These are phyloP conservation scores for Atherinosoma microstoma DNA, from an alignment of 2,797 vertebrate genomes.

Conservation along the genomic window DNA sequence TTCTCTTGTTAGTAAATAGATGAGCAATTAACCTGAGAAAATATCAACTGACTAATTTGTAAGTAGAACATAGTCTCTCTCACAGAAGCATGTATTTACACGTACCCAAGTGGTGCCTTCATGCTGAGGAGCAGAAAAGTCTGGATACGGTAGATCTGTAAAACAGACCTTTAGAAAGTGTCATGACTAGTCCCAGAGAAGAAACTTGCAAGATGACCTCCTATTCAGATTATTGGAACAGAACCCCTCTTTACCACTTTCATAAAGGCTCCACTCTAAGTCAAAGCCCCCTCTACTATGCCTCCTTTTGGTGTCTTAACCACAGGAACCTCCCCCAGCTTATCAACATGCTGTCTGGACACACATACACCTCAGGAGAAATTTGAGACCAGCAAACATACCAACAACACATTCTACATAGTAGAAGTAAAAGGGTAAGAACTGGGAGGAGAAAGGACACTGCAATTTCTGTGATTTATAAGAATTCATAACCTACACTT, in stretches of 20 bases:
- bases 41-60: not conserved
- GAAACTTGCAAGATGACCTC: conserved; percentile 21
- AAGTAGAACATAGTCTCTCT: not conserved
- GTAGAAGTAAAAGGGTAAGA: not conserved
- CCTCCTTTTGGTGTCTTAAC: conserved; percentile 17
- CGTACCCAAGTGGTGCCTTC: conserved; percentile 58
- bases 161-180: conserved; percentile 29
- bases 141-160: conserved; percentile 39
- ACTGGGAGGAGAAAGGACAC: not conserved
- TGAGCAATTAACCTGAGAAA: not conserved
- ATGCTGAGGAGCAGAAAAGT: conserved; percentile 51
- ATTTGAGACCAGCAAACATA: conserved; percentile 1
- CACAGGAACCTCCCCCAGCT: conserved; percentile 16
- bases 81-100: not conserved
- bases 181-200: conserved; percentile 21
- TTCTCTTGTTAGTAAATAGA: not conserved
- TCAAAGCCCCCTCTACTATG: conserved; percentile 1
- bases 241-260: conserved; percentile 18
- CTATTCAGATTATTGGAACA: conserved; percentile 17
- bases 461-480: not conserved
- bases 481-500: not conserved
- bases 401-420: conserved; percentile 6
- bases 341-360: conserved; percentile 14
- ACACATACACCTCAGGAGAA: not conserved
- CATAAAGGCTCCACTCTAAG: conserved; percentile 24